Conservation (phyloP, 2,113 vertebrate genomes). For the Geococcyx californianus region DNA sequence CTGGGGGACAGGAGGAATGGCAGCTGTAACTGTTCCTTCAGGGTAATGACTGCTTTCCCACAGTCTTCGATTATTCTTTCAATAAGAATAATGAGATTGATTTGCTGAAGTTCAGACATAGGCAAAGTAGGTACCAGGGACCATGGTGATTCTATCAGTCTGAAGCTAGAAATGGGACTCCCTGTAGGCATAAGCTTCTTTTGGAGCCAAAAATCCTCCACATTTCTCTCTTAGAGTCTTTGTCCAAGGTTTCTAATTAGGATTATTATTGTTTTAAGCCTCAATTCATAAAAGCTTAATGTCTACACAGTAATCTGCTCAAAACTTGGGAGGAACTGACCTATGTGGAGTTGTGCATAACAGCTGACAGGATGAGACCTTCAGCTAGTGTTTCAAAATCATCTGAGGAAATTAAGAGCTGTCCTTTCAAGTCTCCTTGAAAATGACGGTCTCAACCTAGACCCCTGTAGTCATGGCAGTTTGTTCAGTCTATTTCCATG, state of each 20-base stretch:
- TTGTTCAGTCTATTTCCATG: slow-evolving; percentile 23
- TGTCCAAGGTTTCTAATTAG: neutral
- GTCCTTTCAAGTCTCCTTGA: slow-evolving; percentile 39
- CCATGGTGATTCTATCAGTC: neutral
- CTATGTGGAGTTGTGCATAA: neutral
- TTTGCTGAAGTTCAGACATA: neutral
- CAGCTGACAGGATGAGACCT: neutral
- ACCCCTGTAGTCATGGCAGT: slow-evolving; percentile 41
- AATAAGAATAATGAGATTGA: slow-evolving; percentile 2
- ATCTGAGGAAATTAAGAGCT: slow-evolving; percentile 6
- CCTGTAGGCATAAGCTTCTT: neutral
- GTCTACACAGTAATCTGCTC: neutral
- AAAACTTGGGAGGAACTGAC: neutral
- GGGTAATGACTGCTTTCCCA: neutral
- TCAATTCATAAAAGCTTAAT: neutral
- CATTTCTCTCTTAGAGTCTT: neutral
- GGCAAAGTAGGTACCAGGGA: neutral
- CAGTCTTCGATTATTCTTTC: slow-evolving; percentile 15
- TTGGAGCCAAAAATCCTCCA: neutral
- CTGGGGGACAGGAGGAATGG: neutral
- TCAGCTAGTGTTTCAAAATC: slow-evolving; percentile 13
- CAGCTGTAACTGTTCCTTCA: neutral
- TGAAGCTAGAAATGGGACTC: neutral
- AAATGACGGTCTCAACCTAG: slow-evolving; percentile 43
- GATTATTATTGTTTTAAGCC: neutral